Percentiles rank a stretch among this genome's conserved stretches.
Conservation (phyloP, 35 echinoderm and acorn worm genomes). For the Hemicentrotus pulcherrimus region DNA sequence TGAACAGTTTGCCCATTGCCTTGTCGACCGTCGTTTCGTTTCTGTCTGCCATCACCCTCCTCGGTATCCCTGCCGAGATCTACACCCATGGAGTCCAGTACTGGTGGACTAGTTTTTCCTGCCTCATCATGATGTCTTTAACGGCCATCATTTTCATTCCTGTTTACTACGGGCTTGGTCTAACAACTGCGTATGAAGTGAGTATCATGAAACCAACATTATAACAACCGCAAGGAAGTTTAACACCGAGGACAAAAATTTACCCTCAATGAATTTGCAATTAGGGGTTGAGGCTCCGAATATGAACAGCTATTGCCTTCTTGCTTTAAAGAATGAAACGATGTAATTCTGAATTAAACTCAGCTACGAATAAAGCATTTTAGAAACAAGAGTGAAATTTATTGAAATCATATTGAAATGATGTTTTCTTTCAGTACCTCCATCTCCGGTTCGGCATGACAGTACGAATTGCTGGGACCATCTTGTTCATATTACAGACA, state of each 20-base stretch:
- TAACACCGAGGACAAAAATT: no score
- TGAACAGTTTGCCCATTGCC: conserved; percentile 60
- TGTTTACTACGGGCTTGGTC: conserved; percentile 52
- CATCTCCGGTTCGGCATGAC: conserved; percentile 63
- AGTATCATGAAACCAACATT: neutral
- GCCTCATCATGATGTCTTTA: conserved; percentile 14
- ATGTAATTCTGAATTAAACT: neutral
- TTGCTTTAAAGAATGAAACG: neutral
- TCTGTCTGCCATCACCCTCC: conserved; percentile 76
- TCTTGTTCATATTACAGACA: conserved; percentile 78
- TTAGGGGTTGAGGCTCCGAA: no score
- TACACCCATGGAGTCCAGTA: conserved; percentile 77
- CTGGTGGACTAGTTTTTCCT: neutral
- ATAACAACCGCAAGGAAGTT: neutral
- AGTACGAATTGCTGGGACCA: conserved; percentile 61
- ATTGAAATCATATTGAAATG: neutral
- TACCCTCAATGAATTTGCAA: no score
- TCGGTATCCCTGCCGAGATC: conserved; percentile 76
- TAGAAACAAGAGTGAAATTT: neutral
- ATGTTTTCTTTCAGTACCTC: conserved; percentile 59
- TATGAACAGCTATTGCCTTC: no score
- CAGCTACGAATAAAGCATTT: neutral
- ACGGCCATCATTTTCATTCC: conserved; percentile 56
- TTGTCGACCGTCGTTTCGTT: conserved; percentile 76
- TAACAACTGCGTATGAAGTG: conserved; percentile 62